Evolutionary conservation across 1,140 invertebrate genomes (phyloP), one percentile per base, ranked within the genome.

Genomic region (Xylocopa sonorina): DNA sequence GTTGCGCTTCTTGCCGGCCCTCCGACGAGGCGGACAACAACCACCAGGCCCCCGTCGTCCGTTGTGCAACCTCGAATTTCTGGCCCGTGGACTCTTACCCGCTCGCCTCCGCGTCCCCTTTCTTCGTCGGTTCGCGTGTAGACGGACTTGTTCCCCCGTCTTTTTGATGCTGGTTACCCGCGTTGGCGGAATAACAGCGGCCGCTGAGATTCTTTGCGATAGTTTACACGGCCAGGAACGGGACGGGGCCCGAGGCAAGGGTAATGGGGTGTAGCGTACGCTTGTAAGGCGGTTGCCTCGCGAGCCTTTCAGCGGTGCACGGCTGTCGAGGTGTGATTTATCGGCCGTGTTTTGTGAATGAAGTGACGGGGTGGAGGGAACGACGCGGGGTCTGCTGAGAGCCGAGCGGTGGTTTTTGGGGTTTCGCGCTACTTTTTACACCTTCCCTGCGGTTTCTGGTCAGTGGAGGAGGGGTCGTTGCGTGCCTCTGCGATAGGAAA

Each of bases 1-100:
- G 88, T 89, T 89, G 41, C 78, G 80, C 69, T 90, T 89, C 87
- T 89, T 89, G 78, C 60, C 7, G 34, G n/a, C 24, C 32, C 7
- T 58, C 21, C 12, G 21, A 32, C 57, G 18, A 21, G 18, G 2
- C 29, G 16, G 18, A n/a, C 18, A 6, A 60, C 21, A 21, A 62
- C 12, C 21, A 27, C 10, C 14, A 12, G 29, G 21, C 10, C 64
- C 46, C 46, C 27, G 63, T 16, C 34, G 24, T 29, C 7, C 10
- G 9, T 43, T 12, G 2, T 7, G 41, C 41, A 7, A 7, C 9
- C 12, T 21, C 27, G 43, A 10, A 1, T 29, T 24, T 48, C 21
- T 38, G 38, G 43, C 43, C 27, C 24, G 18, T 14, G 53, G 27
- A 27, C 4, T 41, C 32, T 16, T 24, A 32, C 24, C 18, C 16